Percentiles rank a stretch among this genome's conserved stretches.
Conservation (phyloP, 2,797 vertebrate species). For the Allobates femoralis region DNA sequence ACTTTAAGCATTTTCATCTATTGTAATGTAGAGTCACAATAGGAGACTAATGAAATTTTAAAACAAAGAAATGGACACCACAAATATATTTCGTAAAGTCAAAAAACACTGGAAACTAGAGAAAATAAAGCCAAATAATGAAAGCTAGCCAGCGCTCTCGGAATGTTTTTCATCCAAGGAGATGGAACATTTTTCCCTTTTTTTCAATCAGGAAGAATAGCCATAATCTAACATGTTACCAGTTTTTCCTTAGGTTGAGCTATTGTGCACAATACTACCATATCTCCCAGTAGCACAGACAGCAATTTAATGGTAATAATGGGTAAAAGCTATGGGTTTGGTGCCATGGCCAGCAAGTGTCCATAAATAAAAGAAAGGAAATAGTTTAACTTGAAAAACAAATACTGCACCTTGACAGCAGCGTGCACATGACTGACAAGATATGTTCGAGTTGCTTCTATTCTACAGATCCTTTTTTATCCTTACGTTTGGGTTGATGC, state of each 20-base stretch:
- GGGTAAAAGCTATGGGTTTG: neutral
- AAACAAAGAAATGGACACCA: neutral
- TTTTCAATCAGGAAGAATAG: too few relatives aligned
- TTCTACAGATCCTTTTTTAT: neutral
- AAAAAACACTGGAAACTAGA: neutral
- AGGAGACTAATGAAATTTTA: neutral
- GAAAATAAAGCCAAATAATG: neutral
- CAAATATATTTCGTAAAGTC: neutral
- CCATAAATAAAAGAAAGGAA: neutral
- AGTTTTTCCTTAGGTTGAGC: too few relatives aligned
- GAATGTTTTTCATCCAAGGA: too few relatives aligned
- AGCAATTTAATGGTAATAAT: neutral
- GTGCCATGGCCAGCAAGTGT: conserved; percentile 12
- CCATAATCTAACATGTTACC: too few relatives aligned
- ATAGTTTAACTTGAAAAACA: neutral
- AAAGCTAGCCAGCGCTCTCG: too few relatives aligned
- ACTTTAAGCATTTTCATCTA: too few relatives aligned
- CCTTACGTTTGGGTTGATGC: conserved; percentile 28
- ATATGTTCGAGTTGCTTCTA: neutral
- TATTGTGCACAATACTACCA: neutral
- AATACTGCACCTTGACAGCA: neutral
- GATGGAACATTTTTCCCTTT: too few relatives aligned
- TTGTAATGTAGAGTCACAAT: too few relatives aligned
- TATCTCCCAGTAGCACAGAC: neutral
- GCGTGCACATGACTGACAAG: conserved; percentile 26